Percentiles rank a stretch among this genome's conserved stretches.
Evolutionary conservation across 2,113 vertebrate genomes (phyloP).

Genomic region (Nibea coibor): DNA sequence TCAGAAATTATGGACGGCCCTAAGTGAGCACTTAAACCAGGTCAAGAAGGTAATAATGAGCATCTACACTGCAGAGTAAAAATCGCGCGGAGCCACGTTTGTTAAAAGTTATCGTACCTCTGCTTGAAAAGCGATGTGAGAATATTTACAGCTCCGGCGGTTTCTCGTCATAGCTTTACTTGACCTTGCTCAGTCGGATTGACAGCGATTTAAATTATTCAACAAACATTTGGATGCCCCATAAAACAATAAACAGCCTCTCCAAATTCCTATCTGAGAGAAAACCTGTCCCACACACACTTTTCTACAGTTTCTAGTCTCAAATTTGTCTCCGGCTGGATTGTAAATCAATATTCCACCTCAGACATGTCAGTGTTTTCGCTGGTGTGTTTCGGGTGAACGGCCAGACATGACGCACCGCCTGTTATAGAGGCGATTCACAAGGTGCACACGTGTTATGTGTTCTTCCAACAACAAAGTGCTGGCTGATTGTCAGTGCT

Average conservation of each 20-base stretch:
- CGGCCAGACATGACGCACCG: constrained; percentile 27
- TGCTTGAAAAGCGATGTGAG: background rate
- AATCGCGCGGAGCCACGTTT: background rate
- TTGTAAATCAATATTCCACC: constrained; percentile 24
- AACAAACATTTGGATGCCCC: background rate
- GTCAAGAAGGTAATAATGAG: background rate
- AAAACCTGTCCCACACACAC: background rate
- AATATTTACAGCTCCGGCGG: background rate
- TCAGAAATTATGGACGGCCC: background rate
- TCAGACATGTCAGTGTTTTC: constrained; percentile 26
- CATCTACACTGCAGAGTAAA: background rate
- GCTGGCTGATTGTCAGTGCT: constrained; percentile 65
- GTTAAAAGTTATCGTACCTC: background rate
- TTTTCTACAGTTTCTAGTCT: background rate
- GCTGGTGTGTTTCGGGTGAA: constrained; percentile 33
- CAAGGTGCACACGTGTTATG: constrained; percentile 42
- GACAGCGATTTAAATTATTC: background rate
- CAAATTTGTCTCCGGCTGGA: background rate
- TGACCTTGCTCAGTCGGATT: constrained; percentile 7
- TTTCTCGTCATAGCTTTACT: background rate
- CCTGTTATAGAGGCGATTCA: constrained; percentile 39
- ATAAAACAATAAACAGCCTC: background rate
- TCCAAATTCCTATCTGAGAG: background rate
- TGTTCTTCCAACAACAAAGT: constrained; percentile 63
- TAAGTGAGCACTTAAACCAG: constrained; percentile 11